Base-by-base conservation (phyloP, 2,888 invertebrate genomes). In the Dromius quadrimaculatus region DNA sequence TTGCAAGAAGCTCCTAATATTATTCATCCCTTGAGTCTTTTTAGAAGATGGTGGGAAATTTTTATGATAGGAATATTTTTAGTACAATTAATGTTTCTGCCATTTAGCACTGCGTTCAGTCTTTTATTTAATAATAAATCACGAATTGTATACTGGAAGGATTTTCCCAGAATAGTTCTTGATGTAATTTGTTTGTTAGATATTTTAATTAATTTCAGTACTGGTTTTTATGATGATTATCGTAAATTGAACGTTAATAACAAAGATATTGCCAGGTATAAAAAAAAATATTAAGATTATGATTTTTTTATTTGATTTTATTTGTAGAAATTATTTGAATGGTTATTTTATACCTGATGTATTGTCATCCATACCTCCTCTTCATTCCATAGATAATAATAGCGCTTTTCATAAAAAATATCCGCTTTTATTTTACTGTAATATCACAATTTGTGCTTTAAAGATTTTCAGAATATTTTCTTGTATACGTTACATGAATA, bases 21-120 rank as follows among this genome's bases (percentile, higher is more conserved):
- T 76, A 78, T 83, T 59, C 82, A 84, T 76, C 84, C 83, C 0
- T 82, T 82, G n/a, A 83, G 83, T 72, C 73, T 74, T 17, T 76
- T 82, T 50, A 77, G 79, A 63, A 76, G 77, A 50, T 79, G 72
- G 73, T 83, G 83, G 83, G 77, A 81, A 70, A 72, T 78, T 43
- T 45, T 77, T 15, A 82, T 83, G 80, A 77, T 81, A 9, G 2
- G 78, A 9, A 69, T 77, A 17, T 76, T 79, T 34, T 75, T 75
- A 0, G 41, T 70, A 9, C 22, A 78, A 43, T 74, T 82, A 28
- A 36, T 81, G n/a, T 43, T 75, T 19, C 72, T 80, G 20, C 83
- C 83, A 0, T 78, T 79, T 68, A 77, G 81, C 34, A 78, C 79
- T 2, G 76, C 80, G 2, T 82, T 80, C 61, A 50, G 9, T 11